Base-by-base conservation (phyloP, 2,888 invertebrate genomes). In the Netelia fuscicornis region DNA sequence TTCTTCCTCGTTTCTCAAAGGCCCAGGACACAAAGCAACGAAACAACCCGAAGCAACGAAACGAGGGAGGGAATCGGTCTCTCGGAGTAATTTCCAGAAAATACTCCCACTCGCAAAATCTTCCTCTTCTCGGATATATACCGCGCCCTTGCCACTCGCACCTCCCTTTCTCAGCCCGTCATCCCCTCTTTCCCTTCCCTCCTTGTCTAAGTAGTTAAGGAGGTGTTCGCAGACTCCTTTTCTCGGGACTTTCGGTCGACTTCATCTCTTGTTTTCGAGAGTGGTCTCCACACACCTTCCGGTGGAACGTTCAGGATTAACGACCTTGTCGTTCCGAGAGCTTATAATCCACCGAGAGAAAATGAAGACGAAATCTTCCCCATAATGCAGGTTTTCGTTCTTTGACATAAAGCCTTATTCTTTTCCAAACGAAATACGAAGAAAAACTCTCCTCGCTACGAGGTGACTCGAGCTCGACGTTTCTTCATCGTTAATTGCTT, bases 41-140 rank as follows among this genome's bases (percentile, higher is more conserved):
- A 79, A 78, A 81, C 81, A 85, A 75, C 68, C 78, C 74, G 70
- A 74, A 78, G 74, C 68, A 65, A 77, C 67, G 76, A 54, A 75
- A 70, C 64, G 65, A 10, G 75, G 78, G 67, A 64, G 72, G 20
- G 75, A 78, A 79, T 75, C 75, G 62, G 56, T 81, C 17, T 17
- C 78, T 54, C 44, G 68, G 84, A 81, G 84, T 84, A 84, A 85
- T 81, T 85, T 85, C 56, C 81, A 65, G 78, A 85, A 85, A 85
- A 85, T 75, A 74, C 81, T 78, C 77, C 67, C 64, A 48, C 77
- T 72, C 71, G 42, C 37, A 11, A 62, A 71, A 60, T 72, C 64
- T 54, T 71, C 44, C 62, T 54, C 64, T 79, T 52, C 60, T 48
- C 60, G 10, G 20, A 20, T 37, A 13, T 48, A 42, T 20, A 54